Evolutionary conservation across 2,113 vertebrate genomes (phyloP), one percentile per base, ranked within the genome.

Genomic region (Rostratula benghalensis): DNA sequence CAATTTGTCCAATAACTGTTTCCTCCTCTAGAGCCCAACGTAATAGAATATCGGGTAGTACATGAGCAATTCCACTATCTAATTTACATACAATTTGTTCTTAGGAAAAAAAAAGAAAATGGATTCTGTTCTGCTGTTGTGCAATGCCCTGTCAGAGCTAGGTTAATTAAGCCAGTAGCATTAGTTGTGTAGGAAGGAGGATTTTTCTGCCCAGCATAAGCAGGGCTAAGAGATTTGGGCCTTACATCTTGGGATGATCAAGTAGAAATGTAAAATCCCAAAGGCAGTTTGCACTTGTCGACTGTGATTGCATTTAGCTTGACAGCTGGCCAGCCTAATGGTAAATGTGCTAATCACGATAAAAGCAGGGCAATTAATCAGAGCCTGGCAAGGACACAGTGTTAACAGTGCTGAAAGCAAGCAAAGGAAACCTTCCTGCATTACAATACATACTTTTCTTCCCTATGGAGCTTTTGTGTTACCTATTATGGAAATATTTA

Each of bases 401-500:
- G 2, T 83, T 83, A 85, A 41, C 68, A 69, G 80, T 3, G 30
- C 68, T 83, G 79, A 69, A 63, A 76, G 88, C 45, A 65, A 78
- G 82, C 51, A 85, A 37, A 96, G 89, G 90, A 92, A 91, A 61
- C 67, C 71, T 83, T 94, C 57, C 84, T 4, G 15, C 59, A 1
- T 73, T 75, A 93, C 82, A 89, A 70, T 28, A 41, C 59, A 60
- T 79, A 35, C 41, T 93, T 83, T 43, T 61, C 67, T 95, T 90
- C 94, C 88, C 85, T 28, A 65, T 94, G 91, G 94, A 89, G 61
- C 78, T 70, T 85, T 92, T 0, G 13, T 46, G 53, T 73, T 79
- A 87, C 84, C 89, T 90, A 45, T 94, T 94, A 96, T 64, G 91
- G 94, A 89, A 94, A 94, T 86, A 93, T 97, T 96, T 93, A 88